These are phyloP conservation scores for Esox lucius DNA, from an alignment of 2,797 vertebrate genomes.

Conservation along the genomic window DNA sequence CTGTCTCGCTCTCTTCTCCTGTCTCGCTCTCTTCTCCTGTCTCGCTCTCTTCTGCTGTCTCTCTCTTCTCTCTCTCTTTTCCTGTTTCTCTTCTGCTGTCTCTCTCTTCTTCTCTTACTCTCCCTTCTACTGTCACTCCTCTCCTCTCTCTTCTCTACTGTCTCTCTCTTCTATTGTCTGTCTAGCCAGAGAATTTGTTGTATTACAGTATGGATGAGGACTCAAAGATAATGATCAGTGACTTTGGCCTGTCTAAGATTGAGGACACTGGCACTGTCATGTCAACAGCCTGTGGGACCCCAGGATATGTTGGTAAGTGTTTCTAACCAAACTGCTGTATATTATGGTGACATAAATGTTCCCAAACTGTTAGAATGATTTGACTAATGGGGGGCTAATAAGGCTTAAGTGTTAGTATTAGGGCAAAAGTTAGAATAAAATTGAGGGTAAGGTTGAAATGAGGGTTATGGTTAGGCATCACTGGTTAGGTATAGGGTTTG, in stretches of 20 bases:
- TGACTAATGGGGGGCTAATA: too few species aligned
- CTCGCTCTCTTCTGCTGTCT: too few species aligned
- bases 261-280: conserved; percentile 90
- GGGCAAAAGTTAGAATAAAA: too few species aligned
- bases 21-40: neutral
- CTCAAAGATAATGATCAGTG: conserved; percentile 98
- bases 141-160: neutral
- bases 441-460: too few species aligned
- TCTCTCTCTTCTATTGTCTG: neutral
- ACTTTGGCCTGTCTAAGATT: conserved; percentile 96
- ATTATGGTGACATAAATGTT: too few species aligned
- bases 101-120: neutral
- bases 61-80: neutral
- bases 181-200: conserved; percentile 92
- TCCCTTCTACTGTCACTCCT: neutral
- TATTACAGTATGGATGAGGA: conserved; percentile 97
- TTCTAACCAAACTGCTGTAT: neutral
- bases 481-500: too few species aligned
- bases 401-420: too few species aligned
- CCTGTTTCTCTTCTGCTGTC: neutral
- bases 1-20: neutral
- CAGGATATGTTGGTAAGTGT: conserved; percentile 91
- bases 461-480: too few species aligned
- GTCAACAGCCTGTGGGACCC: conserved; percentile 95
- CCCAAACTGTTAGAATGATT: too few species aligned